phyloP scores from a whole-genome alignment of 2,888 invertebrate species.

The Pseudanteris insignis region DNA sequence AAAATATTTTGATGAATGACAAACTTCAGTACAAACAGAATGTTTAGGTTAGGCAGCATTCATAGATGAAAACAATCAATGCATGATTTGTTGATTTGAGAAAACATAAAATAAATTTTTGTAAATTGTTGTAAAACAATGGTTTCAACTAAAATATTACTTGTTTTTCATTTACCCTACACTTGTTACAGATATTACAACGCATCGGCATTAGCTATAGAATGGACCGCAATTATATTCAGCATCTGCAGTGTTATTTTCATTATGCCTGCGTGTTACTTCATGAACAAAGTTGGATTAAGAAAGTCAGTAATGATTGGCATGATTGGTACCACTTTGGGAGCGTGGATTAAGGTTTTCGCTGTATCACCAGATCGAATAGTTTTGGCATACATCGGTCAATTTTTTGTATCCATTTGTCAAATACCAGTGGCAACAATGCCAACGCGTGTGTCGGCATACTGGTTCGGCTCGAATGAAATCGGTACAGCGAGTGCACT shows the following conservation, averaged over 20 bases:
- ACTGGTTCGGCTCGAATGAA: conserved; percentile 46
- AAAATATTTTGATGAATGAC: too few species aligned
- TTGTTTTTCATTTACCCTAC: background rate
- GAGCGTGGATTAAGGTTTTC: conserved; percentile 43
- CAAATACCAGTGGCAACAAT: conserved; percentile 35
- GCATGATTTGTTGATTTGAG: too few species aligned
- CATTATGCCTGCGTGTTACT: conserved; percentile 30
- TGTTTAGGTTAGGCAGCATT: too few species aligned
- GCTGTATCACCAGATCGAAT: conserved; percentile 34
- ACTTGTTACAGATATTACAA: conserved; percentile 40
- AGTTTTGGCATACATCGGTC: conserved; percentile 31
- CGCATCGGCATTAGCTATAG: conserved; percentile 30
- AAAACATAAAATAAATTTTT: too few species aligned
- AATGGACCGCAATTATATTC: conserved; percentile 40
- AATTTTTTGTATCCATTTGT: conserved; percentile 38
- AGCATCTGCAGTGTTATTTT: conserved; percentile 28
- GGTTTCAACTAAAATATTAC: too few species aligned
- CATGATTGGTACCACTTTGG: conserved; percentile 39
- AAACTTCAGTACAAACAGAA: too few species aligned
- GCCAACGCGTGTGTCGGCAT: conserved; percentile 45
- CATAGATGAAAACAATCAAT: too few species aligned
- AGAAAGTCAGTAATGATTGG: conserved; percentile 34
- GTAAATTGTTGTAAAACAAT: too few species aligned
- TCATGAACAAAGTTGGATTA: conserved; percentile 36
- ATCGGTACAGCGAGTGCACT: conserved; percentile 42